phyloP scores from a whole-genome alignment of 2,113 vertebrate genomes.

The Acrocephalus arundinaceus region DNA sequence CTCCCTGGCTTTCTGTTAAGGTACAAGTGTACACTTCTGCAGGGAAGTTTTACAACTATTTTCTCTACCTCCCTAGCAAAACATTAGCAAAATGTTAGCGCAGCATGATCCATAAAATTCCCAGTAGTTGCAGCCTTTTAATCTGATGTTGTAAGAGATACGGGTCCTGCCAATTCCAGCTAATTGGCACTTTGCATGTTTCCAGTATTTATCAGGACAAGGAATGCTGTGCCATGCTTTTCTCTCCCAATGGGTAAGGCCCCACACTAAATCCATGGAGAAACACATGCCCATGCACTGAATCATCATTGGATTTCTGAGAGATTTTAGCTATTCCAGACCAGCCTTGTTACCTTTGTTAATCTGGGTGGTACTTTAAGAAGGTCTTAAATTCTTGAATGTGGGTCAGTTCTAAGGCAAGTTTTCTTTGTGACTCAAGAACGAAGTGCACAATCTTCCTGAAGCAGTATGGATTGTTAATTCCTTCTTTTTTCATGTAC shows the following conservation, averaged over 20 bases:
- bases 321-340: background rate
- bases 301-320: background rate
- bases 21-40: background rate
- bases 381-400: background rate
- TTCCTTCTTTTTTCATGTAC: constrained; percentile 14
- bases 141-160: constrained; percentile 21
- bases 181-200: background rate
- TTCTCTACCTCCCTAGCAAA: background rate
- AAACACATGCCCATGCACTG: background rate
- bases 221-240: background rate
- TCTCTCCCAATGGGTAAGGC: background rate
- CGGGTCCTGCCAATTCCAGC: background rate
- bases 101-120: constrained; percentile 11
- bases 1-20: background rate
- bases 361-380: constrained; percentile 24
- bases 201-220: background rate
- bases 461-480: constrained; percentile 55
- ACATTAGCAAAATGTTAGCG: constrained; percentile 24
- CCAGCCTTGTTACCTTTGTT: constrained; percentile 38
- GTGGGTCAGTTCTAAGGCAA: constrained; percentile 10
- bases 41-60: background rate
- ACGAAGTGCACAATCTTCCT: constrained; percentile 39
- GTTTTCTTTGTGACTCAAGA: constrained; percentile 50
- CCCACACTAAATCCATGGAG: background rate
- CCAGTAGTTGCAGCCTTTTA: background rate